These are phyloP conservation scores for Cremastinae sp. DNA, from an alignment of 2,888 invertebrate species.

Conservation along the genomic window DNA sequence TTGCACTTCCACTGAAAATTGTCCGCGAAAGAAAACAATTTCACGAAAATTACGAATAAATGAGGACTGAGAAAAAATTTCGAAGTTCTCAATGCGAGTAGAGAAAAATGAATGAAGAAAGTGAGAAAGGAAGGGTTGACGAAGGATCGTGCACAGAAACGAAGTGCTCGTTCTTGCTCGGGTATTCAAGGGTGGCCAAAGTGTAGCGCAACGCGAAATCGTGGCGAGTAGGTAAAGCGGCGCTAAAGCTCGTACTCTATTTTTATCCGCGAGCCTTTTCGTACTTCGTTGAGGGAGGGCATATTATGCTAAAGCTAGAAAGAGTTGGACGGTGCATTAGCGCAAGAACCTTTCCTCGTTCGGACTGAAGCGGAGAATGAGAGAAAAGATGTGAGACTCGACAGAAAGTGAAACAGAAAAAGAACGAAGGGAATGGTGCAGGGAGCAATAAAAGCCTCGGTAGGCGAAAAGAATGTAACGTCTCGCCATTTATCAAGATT, in stretches of 20 bases:
- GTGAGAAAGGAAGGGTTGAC: not conserved
- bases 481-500: constrained; percentile 70
- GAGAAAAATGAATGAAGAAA: constrained; percentile 7
- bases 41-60: no score
- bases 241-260: constrained; percentile 27
- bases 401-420: constrained; percentile 35
- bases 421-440: constrained; percentile 42
- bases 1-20: no score
- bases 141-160: constrained; percentile 31
- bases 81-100: not conserved
- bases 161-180: constrained; percentile 58
- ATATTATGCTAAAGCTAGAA: constrained; percentile 68
- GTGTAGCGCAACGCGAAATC: constrained; percentile 22
- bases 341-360: constrained; percentile 26
- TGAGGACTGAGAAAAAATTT: constrained; percentile 1
- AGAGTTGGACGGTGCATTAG: constrained; percentile 67
- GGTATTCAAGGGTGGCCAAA: constrained; percentile 44
- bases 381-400: constrained; percentile 13
- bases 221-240: not conserved
- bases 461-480: constrained; percentile 65
- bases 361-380: constrained; percentile 28
- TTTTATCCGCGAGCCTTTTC: constrained; percentile 27
- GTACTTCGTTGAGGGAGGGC: constrained; percentile 41
- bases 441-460: constrained; percentile 52
- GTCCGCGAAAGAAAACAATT: no score